phyloP scores from a whole-genome alignment of 1,140 invertebrate species.

The Cyclina sinensis region DNA sequence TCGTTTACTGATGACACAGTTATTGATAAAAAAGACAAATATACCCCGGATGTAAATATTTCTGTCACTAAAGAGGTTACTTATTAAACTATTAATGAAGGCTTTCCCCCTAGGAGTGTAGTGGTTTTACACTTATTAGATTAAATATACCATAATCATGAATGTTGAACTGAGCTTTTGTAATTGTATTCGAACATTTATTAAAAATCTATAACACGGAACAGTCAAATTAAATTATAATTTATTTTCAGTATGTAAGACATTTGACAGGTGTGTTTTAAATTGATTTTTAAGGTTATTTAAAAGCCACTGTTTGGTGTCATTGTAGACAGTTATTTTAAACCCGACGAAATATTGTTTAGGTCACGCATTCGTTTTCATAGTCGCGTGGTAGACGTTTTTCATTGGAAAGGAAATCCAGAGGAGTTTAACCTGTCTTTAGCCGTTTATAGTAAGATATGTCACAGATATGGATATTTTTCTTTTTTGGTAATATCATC shows the following conservation, averaged over 20 bases:
- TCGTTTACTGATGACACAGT: neutral
- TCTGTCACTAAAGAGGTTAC: neutral
- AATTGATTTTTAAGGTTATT: neutral
- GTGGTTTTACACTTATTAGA: neutral
- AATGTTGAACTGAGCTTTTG: neutral
- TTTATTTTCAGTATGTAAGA: constrained; percentile 4
- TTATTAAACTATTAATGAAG: neutral
- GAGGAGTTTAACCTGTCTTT: neutral
- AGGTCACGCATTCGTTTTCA: neutral
- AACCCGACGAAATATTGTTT: neutral
- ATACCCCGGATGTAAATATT: neutral
- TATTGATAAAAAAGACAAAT: neutral
- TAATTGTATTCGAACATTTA: neutral
- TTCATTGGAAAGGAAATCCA: neutral
- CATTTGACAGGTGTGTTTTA: constrained; percentile 1
- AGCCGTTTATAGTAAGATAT: too few relatives aligned
- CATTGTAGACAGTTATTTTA: neutral
- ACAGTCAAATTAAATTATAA: constrained; percentile 12
- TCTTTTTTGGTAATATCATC: too few relatives aligned
- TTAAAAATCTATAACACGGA: neutral
- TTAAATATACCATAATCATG: neutral
- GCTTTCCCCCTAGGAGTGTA: neutral
- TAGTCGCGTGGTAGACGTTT: neutral
- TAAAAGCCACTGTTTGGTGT: neutral
- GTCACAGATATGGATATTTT: too few relatives aligned